Base-by-base conservation (phyloP, 1,140 invertebrate genomes). In the Diorhabda carinulata region DNA sequence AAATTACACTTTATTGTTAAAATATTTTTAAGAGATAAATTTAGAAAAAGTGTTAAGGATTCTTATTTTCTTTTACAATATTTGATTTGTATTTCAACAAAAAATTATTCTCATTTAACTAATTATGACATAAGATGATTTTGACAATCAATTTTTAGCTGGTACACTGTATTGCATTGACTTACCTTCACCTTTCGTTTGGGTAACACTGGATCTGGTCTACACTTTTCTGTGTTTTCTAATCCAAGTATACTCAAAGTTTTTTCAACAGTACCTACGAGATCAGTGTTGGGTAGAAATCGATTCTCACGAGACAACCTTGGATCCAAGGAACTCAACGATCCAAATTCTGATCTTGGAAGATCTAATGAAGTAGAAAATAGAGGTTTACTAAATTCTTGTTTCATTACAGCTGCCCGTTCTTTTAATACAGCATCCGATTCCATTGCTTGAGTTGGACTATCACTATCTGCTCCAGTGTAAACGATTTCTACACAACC, bases 341-440 rank as follows among this genome's bases (percentile, higher is more conserved):
- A 25, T 3, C 57, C 61, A 42, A 66, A 42, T 52, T 66, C 52
- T 5, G 25, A n/a, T 40, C 25, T 6, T 5, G 59, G 47, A 57
- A 62, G 52, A 57, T 65, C 57, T 45, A 45, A 58, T 43, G 43
- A 60, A 1, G 67, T 43, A 3, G 70, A 43, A 7, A 64, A 57
- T 4, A 82, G 71, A 61, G 73, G 71, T 45, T 77, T 79, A n/a
- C 75, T 76, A 61, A 82, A 84, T 66, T 84, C 83, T 8, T 84
- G 75, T 65, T 79, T 78, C 80, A 84, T 81, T 61, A 85, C 81
- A 4, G 78, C 79, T 3, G 80, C 79, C 4, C 81, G 72, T 67
- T 84, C 79, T 44, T 84, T 83, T 4, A 83, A 65, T 56, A 81
- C 75, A 7, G 76, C 75, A 44, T 84, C 83, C 0, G 82, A 79